Evolutionary conservation across 2,113 vertebrate species (phyloP).

Genomic region (Datnioides undecimradiatus): DNA sequence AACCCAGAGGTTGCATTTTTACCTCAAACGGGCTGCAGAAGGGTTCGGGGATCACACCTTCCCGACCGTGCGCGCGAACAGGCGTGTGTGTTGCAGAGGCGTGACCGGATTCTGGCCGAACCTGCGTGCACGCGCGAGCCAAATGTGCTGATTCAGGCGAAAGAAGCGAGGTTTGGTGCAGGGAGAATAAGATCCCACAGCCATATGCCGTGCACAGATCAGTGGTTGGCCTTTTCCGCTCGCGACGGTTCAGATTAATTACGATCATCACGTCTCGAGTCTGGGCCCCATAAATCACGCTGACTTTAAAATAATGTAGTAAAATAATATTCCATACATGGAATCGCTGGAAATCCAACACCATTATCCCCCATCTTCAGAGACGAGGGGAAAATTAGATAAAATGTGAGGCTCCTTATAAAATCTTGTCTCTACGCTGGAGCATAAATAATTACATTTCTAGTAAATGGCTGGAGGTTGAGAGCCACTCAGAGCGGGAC

Average conservation of each 20-base stretch:
- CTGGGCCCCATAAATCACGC: conserved; percentile 81
- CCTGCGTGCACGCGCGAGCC: conserved; percentile 40
- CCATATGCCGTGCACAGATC: conserved; percentile 79
- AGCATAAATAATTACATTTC: conserved; percentile 77
- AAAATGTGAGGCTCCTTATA: conserved; percentile 64
- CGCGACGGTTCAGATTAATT: conserved; percentile 82
- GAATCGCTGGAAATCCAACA: conserved; percentile 54
- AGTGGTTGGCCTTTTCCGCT: conserved; percentile 76
- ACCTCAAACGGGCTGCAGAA: too few relatives aligned
- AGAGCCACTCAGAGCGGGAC: conserved; percentile 56
- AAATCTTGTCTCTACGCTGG: conserved; percentile 60
- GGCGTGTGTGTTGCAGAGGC: conserved; percentile 29
- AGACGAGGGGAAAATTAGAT: conserved; percentile 65
- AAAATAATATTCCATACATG: conserved; percentile 71
- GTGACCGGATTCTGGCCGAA: conserved; percentile 46
- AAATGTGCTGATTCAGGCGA: conserved; percentile 80
- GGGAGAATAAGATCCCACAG: conserved; percentile 74
- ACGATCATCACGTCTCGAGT: conserved; percentile 78
- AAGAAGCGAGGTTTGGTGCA: conserved; percentile 69
- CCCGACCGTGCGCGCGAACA: conserved; percentile 30
- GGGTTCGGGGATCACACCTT: conserved; percentile 8
- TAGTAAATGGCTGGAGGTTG: conserved; percentile 68
- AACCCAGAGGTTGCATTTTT: neutral
- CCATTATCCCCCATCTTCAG: conserved; percentile 71
- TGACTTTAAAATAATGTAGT: conserved; percentile 81